Conservation (phyloP, 2,888 invertebrate genomes). For the Apodemia mormo region DNA sequence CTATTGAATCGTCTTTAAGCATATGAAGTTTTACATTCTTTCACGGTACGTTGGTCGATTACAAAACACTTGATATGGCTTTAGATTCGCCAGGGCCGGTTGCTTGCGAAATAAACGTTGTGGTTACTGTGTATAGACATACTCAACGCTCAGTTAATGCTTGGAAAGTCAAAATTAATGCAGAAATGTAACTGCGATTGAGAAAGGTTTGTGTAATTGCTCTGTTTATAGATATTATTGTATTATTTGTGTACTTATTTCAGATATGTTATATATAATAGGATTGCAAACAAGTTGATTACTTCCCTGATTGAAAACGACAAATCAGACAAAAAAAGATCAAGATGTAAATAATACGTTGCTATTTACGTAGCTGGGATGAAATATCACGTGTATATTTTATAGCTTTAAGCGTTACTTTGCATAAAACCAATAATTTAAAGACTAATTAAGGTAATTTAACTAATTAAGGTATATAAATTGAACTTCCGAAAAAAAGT, state of each 20-base stretch:
- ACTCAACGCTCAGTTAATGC: slow-evolving; percentile 1
- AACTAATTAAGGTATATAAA: too few species aligned
- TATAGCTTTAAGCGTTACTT: too few species aligned
- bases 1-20: slow-evolving; percentile 34
- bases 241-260: not conserved
- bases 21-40: slow-evolving; percentile 49
- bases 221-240: not conserved
- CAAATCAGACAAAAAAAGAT: too few species aligned
- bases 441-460: too few species aligned
- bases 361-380: too few species aligned
- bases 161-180: slow-evolving; percentile 1
- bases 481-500: too few species aligned
- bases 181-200: slow-evolving; percentile 9
- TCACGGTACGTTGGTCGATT: slow-evolving; percentile 60
- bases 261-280: not conserved
- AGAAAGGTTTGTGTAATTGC: slow-evolving; percentile 4
- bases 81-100: slow-evolving; percentile 43
- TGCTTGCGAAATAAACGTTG: slow-evolving; percentile 39
- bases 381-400: too few species aligned
- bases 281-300: too few species aligned
- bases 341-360: too few species aligned
- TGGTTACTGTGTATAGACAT: slow-evolving; percentile 13
- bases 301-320: too few species aligned
- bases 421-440: too few species aligned
- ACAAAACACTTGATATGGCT: slow-evolving; percentile 60